Base-by-base conservation (phyloP, 2,888 invertebrate species). In the Camptogramma bilineatum region DNA sequence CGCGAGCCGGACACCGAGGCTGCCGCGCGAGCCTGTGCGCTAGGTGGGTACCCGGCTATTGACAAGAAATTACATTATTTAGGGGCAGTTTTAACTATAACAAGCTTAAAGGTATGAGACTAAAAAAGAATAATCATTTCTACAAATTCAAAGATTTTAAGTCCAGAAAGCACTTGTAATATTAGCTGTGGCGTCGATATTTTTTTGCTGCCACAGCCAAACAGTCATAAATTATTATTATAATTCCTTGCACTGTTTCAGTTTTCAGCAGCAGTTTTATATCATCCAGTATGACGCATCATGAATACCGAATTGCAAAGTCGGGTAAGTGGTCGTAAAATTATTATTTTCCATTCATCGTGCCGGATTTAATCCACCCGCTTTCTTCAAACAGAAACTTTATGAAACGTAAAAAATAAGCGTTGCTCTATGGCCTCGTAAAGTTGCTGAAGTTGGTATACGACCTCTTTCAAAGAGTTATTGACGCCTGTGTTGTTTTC, bases 281-380 rank as follows among this genome's bases (percentile, higher is more conserved):
- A 19, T 50, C 28, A 56, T 13, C 56, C 39, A 39, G 58, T 54
- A 59, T 9, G n/a, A 18, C 34, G 34, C 62, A 51, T 64, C 71
- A 66, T 68, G 71, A 69, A 73, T 73, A 71, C 68, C 68, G 71
- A 72, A 57, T 48, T 47, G 57, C 58, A 62, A 55, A 61, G 62
- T 21, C 28, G 28, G 28, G 28, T 28, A 28, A 42, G 19, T 21
- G 56, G 51, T 68, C 68, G 67, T 71, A 69, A 73, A 75, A 70
- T 72, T 72, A 72, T 72, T 71, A 75, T 73, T 71, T 73, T 71
- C 70, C 66, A 70, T 69, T 72, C 68, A 71, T 63, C 62, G 66
- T 58, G 46, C 68, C 56, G 57, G 48, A 28, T 28, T 28, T 28
- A 28, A 28, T 51, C 52, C 62, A 52, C 21, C 28, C 28, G 58